Evolutionary conservation across 2,113 vertebrate species (phyloP), one percentile per base, ranked within the genome.

Genomic region (Chaetodon auriga): DNA sequence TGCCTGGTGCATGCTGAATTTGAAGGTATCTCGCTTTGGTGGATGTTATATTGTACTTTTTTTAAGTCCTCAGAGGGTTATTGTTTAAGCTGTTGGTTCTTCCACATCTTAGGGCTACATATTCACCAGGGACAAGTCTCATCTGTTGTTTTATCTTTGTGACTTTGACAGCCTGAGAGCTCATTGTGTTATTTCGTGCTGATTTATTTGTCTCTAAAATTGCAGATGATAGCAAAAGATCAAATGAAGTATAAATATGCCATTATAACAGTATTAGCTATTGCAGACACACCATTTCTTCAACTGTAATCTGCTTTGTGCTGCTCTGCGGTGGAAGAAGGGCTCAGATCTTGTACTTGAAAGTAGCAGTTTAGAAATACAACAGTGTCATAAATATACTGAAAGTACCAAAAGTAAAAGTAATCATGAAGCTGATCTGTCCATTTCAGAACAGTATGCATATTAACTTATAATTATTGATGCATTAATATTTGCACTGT

Each of bases 171-270:
- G 38, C 13, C 65, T 81, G 4, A 68, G 8, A 46, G 19, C 53
- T 63, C 35, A 70, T 62, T 19, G 3, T 57, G 16, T 57, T 38
- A 15, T 68, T 54, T 65, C 35, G 18, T 38, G 43, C 55, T 60
- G 35, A 23, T 58, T 60, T 46, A 41, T 75, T 79, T 71, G n/a
- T 69, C 25, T 62, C 3, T n/a, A 57, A 41, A 77, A 73, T 46
- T 55, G 30, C 16, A 41, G 5, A 21, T 73, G 1, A 66, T 62
- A 19, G 7, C 1, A 45, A 68, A 49, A 9, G 14, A 58, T 45
- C 2, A 71, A 38, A 60, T 58, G 7, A 45, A 14, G 36, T 54
- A 46, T 72, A 35, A 75, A 64, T 49, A 51, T 23, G 21, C 9
- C 7, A 69, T 41, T 80, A 7, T 15, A 30, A 68, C 4, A 54